phyloP scores from a whole-genome alignment of 2,113 vertebrate species.

The Istiophorus platypterus region DNA sequence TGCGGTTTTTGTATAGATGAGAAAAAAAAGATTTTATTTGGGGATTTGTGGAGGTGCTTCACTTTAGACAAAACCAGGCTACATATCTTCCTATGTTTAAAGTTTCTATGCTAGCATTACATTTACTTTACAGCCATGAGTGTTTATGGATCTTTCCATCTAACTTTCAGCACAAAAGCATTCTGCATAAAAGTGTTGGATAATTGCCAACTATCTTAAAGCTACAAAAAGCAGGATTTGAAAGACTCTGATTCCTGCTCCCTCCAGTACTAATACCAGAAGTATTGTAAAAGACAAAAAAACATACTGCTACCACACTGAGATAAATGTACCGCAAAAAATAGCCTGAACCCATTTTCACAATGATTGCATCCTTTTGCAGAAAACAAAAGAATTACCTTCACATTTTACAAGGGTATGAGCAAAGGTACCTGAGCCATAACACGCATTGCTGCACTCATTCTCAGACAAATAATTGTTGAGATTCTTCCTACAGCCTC shows the following conservation, averaged over 20 bases:
- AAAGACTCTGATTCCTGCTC: background rate
- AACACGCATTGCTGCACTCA: constrained; percentile 90
- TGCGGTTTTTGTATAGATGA: background rate
- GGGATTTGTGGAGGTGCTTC: background rate
- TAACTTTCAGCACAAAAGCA: background rate
- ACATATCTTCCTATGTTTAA: no score
- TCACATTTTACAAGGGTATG: background rate
- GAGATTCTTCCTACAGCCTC: constrained; percentile 92
- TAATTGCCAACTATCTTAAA: background rate
- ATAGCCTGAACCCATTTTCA: background rate
- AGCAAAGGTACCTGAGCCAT: constrained; percentile 58
- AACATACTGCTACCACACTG: background rate
- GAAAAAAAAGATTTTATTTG: background rate
- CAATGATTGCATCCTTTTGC: background rate
- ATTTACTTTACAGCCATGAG: background rate
- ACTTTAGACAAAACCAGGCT: background rate
- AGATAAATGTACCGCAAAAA: background rate
- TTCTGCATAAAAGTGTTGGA: background rate
- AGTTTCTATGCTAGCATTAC: background rate
- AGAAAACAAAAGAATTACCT: background rate
- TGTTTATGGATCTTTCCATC: background rate
- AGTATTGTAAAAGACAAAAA: no score
- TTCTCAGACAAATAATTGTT: constrained; percentile 91
- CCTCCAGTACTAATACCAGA: background rate
- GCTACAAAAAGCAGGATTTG: background rate